These are phyloP conservation scores for Neoaliturus tenellus DNA, from an alignment of 2,888 invertebrate species.

Conservation along the genomic window DNA sequence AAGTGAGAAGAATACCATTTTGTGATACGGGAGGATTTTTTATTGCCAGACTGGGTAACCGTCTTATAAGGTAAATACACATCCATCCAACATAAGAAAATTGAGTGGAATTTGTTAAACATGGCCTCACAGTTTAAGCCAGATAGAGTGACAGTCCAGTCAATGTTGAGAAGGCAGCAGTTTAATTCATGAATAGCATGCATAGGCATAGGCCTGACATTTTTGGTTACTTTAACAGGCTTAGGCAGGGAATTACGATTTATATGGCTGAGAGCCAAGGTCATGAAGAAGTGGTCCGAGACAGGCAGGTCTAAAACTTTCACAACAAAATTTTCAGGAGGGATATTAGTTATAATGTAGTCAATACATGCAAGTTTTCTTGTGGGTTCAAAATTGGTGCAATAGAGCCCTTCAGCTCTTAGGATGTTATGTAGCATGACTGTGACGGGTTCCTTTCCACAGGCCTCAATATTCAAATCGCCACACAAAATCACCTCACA, in stretches of 20 bases:
- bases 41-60: not conserved
- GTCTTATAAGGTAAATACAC: not conserved
- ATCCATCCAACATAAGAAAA: not conserved
- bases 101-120: not conserved
- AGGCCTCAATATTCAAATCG: conserved; percentile 22
- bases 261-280: not conserved
- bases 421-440: not conserved
- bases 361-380: not conserved
- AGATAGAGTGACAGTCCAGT: not conserved
- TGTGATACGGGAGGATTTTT: not conserved
- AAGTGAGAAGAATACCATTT: not conserved
- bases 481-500: conserved; percentile 20
- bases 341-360: not conserved
- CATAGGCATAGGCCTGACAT: not conserved
- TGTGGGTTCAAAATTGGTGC: not conserved
- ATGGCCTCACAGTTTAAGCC: not conserved
- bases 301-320: not conserved
- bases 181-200: not conserved
- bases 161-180: not conserved
- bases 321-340: not conserved
- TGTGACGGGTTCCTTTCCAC: not conserved
- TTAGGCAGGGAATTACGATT: not conserved
- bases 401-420: not conserved
- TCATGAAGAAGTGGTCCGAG: not conserved
- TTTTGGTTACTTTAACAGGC: not conserved